Conservation (phyloP, 2,797 vertebrate species). For the Neomorphus geoffroyi region DNA sequence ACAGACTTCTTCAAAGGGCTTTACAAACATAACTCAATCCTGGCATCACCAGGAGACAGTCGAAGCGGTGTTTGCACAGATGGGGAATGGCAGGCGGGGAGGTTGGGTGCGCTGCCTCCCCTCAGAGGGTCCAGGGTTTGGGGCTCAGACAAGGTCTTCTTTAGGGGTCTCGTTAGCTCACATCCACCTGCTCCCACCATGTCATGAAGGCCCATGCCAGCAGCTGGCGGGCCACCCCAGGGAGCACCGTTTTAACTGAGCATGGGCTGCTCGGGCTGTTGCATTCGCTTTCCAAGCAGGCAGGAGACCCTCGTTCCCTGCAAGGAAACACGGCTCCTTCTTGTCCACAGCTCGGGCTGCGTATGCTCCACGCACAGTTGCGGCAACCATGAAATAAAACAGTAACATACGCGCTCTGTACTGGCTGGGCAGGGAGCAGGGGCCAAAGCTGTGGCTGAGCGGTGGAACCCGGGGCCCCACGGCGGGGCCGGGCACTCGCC, state of each 20-base stretch:
- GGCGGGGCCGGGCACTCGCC: slow-evolving; percentile 53
- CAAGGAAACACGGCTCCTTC: slow-evolving; percentile 1
- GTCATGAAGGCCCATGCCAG: neutral
- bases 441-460: slow-evolving; percentile 56
- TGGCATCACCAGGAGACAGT: neutral
- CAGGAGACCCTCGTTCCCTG: neutral
- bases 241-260: rapidly evolving
- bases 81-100: neutral
- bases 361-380: rapidly evolving
- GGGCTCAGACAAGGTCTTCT: neutral
- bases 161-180: neutral
- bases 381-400: rapidly evolving
- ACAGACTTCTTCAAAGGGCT: slow-evolving; percentile 47
- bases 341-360: neutral
- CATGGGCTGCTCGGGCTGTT: rapidly evolving
- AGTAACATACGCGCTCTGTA: rapidly evolving
- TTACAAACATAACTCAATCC: slow-evolving; percentile 22
- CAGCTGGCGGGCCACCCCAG: neutral
- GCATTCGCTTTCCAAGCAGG: neutral
- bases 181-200: neutral
- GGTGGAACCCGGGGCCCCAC: slow-evolving; percentile 69
- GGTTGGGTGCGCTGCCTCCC: neutral
- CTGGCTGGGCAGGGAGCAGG: rapidly evolving
- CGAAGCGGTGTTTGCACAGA: slow-evolving; percentile 57
- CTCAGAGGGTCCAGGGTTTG: neutral